These are phyloP conservation scores for Hesperophylax magnus DNA, from an alignment of 1,140 invertebrate genomes.

Conservation along the genomic window DNA sequence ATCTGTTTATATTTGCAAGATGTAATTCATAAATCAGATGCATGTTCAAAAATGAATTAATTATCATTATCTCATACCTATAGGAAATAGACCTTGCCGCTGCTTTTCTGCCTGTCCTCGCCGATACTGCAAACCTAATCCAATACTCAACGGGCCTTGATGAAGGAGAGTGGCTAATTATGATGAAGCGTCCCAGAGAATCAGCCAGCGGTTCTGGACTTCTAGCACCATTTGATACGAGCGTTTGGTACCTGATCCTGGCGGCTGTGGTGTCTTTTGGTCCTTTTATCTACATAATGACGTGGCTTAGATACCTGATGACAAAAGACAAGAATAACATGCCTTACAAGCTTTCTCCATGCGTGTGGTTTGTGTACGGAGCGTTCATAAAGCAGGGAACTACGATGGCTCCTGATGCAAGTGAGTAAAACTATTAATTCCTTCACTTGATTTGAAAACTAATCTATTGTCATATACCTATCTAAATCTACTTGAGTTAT, in stretches of 20 bases:
- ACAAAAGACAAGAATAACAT: constrained; percentile 70
- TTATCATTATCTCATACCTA: constrained; percentile 36
- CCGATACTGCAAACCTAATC: constrained; percentile 71
- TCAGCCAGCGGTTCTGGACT: constrained; percentile 88
- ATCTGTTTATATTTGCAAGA: too few species aligned
- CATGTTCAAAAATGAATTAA: not conserved
- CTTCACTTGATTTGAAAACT: not conserved
- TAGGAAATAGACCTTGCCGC: constrained; percentile 84
- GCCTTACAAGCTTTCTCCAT: constrained; percentile 76
- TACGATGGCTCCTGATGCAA: constrained; percentile 81
- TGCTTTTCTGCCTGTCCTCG: constrained; percentile 81
- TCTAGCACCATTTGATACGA: constrained; percentile 82
- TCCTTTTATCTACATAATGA: constrained; percentile 83
- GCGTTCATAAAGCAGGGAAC: constrained; percentile 91
- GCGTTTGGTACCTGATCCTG: constrained; percentile 85
- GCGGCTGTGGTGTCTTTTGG: constrained; percentile 80
- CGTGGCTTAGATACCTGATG: constrained; percentile 72
- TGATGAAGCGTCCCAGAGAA: constrained; percentile 83
- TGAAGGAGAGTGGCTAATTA: constrained; percentile 81
- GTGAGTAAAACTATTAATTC: constrained; percentile 67
- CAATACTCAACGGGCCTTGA: constrained; percentile 79
- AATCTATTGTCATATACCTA: not conserved
- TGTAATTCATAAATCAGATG: too few species aligned
- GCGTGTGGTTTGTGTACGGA: constrained; percentile 90
- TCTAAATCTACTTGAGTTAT: too few species aligned